Conservation (phyloP, 1,140 invertebrate genomes). For the Bombus waltoni region DNA sequence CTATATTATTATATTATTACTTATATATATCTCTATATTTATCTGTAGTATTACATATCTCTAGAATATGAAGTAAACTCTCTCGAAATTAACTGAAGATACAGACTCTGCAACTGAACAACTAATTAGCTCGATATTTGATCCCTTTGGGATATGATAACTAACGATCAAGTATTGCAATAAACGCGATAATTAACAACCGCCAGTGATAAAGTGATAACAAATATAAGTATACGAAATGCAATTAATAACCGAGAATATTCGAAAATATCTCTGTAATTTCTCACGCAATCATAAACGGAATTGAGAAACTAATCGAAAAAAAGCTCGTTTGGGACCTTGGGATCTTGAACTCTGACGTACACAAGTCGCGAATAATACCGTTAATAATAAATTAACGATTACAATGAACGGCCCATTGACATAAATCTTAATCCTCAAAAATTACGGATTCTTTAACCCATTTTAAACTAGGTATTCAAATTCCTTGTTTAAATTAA, state of each 20-base stretch:
- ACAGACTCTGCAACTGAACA: background rate
- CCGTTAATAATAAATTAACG: background rate
- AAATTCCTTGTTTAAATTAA: background rate
- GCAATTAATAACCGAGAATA: background rate
- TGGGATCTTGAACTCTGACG: background rate
- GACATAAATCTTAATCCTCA: background rate
- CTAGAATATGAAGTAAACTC: background rate
- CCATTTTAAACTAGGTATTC: background rate
- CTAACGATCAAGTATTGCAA: background rate
- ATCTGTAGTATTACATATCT: background rate
- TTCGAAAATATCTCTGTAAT: background rate
- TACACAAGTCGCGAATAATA: background rate
- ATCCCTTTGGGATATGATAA: background rate
- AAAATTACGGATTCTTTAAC: background rate
- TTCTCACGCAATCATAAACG: background rate
- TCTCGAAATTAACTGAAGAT: background rate
- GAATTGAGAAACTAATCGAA: conserved; percentile 7
- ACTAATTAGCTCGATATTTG: background rate
- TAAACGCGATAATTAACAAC: background rate
- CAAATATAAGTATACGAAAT: background rate
- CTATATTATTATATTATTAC: too few species aligned
- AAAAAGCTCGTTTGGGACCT: background rate
- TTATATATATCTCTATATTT: too few species aligned
- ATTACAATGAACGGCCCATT: too few species aligned
- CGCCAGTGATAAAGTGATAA: background rate